These are phyloP conservation scores for Aegotheles bennettii DNA, from an alignment of 2,113 vertebrate genomes.

Conservation along the genomic window DNA sequence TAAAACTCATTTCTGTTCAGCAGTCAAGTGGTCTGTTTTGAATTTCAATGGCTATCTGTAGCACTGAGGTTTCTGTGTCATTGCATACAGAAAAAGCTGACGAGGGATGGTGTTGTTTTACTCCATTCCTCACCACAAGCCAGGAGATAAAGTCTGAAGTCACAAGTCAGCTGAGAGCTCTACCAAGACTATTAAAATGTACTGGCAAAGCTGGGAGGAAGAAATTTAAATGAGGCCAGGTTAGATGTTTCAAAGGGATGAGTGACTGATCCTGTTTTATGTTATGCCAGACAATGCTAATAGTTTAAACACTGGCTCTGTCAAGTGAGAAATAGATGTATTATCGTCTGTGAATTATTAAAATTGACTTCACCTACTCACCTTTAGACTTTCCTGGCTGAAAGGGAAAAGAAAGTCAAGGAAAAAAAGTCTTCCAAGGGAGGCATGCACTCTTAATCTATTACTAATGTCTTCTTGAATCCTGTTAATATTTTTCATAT, in stretches of 20 bases:
- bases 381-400: background rate
- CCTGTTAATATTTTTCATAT: conserved; percentile 56
- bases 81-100: background rate
- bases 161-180: conserved; percentile 18
- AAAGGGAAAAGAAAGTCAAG: background rate
- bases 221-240: conserved; percentile 17
- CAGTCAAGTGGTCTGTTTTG: background rate
- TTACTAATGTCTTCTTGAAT: conserved; percentile 14
- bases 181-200: conserved; percentile 12
- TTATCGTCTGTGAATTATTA: conserved; percentile 25
- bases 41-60: background rate
- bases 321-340: conserved; percentile 49
- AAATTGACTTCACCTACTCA: conserved; percentile 28
- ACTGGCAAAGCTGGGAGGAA: conserved; percentile 33
- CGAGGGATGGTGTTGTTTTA: background rate
- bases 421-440: background rate
- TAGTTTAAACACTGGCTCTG: conserved; percentile 26
- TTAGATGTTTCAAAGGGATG: conserved; percentile 36
- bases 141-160: conserved; percentile 25
- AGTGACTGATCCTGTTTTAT: conserved; percentile 18
- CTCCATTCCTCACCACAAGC: background rate
- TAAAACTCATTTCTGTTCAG: background rate
- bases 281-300: conserved; percentile 40
- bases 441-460: conserved; percentile 36
- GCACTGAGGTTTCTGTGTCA: background rate